phyloP scores from a whole-genome alignment of 2,797 vertebrate species.

The Mormyrus proboscirostris region DNA sequence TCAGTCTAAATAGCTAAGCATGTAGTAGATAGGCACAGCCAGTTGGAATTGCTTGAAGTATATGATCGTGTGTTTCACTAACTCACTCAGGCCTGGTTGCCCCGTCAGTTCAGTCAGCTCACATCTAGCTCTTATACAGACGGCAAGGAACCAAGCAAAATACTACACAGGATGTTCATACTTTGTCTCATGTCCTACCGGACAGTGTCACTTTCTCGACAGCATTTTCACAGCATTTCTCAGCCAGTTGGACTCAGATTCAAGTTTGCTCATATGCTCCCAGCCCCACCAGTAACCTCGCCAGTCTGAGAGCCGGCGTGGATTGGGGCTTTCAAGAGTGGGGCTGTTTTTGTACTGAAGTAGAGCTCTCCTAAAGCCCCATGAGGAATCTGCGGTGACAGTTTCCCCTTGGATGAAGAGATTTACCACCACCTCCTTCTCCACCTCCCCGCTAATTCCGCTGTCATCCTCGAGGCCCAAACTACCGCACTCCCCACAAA shows the following conservation, averaged over 20 bases:
- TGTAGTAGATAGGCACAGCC: background rate
- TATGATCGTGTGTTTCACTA: background rate
- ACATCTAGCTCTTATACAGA: background rate
- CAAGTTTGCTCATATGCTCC: background rate
- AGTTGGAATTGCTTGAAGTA: background rate
- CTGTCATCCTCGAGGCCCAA: background rate
- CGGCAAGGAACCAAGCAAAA: background rate
- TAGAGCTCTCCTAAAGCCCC: background rate
- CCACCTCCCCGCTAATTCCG: background rate
- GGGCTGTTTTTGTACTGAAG: background rate
- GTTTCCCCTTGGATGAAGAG: background rate
- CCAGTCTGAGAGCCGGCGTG: background rate
- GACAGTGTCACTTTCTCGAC: background rate
- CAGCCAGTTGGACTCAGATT: background rate
- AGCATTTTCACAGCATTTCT: background rate
- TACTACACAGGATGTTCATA: background rate
- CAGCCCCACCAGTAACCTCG: background rate
- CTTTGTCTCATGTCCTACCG: background rate
- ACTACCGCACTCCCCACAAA: background rate
- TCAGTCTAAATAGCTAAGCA: background rate
- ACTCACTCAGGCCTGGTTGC: background rate
- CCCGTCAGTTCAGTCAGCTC: background rate
- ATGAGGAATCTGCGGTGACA: conserved; percentile 8
- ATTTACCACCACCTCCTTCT: background rate
- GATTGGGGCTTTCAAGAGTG: background rate